phyloP scores from a whole-genome alignment of 2,113 vertebrate genomes.

The Zapornia atra region DNA sequence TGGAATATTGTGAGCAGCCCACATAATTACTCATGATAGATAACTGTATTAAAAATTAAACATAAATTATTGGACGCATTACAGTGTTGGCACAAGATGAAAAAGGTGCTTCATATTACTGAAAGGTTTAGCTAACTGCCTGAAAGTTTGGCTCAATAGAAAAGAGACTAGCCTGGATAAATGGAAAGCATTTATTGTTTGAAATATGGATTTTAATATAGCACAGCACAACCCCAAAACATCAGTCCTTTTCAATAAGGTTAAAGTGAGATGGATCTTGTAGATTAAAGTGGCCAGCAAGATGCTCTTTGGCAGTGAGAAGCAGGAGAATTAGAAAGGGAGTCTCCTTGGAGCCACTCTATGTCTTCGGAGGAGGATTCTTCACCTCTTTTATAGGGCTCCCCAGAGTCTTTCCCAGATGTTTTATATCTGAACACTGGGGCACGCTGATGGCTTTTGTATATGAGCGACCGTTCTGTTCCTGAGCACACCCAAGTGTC shows the following conservation, averaged over 20 bases:
- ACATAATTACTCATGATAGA: slow-evolving; percentile 78
- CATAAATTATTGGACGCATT: slow-evolving; percentile 80
- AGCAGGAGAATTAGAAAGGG: neutral
- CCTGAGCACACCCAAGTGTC: neutral
- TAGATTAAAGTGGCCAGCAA: slow-evolving; percentile 43
- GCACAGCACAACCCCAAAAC: slow-evolving; percentile 57
- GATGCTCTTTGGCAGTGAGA: slow-evolving; percentile 47
- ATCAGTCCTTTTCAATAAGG: slow-evolving; percentile 54
- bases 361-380: neutral
- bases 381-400: neutral
- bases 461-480: neutral
- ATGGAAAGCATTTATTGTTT: slow-evolving; percentile 72
- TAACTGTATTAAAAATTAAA: slow-evolving; percentile 84
- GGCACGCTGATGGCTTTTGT: neutral
- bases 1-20: slow-evolving; percentile 70
- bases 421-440: neutral
- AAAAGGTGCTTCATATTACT: slow-evolving; percentile 76
- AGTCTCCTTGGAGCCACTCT: slow-evolving; percentile 26
- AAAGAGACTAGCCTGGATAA: slow-evolving; percentile 66
- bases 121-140: slow-evolving; percentile 74
- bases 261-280: slow-evolving; percentile 55
- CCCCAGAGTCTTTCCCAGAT: neutral
- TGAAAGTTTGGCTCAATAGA: slow-evolving; percentile 68
- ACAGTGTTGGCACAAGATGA: slow-evolving; percentile 77
- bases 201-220: slow-evolving; percentile 73